Evolutionary conservation across 2,797 vertebrate species (phyloP), one percentile per base, ranked within the genome.

Genomic region (Zalophus californianus): DNA sequence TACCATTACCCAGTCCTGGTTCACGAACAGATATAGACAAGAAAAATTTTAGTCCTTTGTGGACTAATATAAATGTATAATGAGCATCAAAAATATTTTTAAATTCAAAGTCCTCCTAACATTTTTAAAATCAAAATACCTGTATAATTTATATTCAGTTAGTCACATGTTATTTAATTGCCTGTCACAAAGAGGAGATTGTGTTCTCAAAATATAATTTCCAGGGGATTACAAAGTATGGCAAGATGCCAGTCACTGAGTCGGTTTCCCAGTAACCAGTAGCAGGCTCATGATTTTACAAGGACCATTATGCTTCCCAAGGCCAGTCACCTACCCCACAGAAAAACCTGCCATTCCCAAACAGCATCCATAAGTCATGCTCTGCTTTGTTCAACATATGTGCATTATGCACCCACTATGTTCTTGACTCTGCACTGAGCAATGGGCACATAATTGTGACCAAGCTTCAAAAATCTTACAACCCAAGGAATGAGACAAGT

Each of bases 201-300:
- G 86, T 77, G 15, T 75, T 96, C 86, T 96, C 29, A 86, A 93
- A 97, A 84, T 60, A 52, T 64, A 90, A 96, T 96, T 96, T 96
- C 86, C 75, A 94, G 58, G 91, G 86, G 92, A 91, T 96, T 97
- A 91, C 83, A 93, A 77, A 94, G 41, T 68, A 7, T 94, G 86
- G 83, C 91, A 93, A 94, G 86, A 90, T 64, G 86, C 86, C 96
- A 95, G 79, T 78, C 91, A 90, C 38, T 80, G 56, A 91, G 62
- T 54, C 3, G 4, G 60, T 97, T 96, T 97, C 95, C 88, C 91
- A 85, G 70, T 70, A 97, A 90, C 86, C 56, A 90, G 62, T 83
- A 85, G 64, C 44, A 90, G 70, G 32, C 85, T 93, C 38, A 38
- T 94, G 38, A 89, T 54, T 95, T 94, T 79, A 73, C 80, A 75